A percentile compares a stretch with the other conserved stretches of the same genome.
Conservation (phyloP, 1,140 invertebrate species). For the Pseudomyrmex cubaensis region DNA sequence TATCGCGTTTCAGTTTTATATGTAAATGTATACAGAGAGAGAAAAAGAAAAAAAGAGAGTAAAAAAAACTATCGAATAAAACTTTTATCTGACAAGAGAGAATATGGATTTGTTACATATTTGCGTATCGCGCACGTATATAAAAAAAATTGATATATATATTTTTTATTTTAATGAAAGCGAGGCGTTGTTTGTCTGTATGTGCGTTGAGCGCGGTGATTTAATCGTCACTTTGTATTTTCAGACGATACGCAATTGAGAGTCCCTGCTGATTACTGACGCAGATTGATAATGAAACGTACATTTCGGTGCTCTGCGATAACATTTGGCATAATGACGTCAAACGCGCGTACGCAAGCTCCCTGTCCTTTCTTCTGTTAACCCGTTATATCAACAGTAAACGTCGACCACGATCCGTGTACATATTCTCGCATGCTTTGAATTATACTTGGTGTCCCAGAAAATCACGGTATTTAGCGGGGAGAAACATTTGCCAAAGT, state of each 20-base stretch:
- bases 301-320: constrained; percentile 48
- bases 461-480: neutral
- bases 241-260: constrained; percentile 17
- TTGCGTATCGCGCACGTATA: no score
- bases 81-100: no score
- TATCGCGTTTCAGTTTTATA: no score
- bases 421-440: neutral
- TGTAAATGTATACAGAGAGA: no score
- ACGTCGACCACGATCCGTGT: constrained; percentile 6
- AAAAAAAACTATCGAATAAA: no score
- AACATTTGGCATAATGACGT: constrained; percentile 59
- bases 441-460: neutral
- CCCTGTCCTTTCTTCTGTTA: constrained; percentile 14
- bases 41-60: no score
- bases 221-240: constrained; percentile 43
- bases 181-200: no score
- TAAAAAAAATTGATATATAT: no score
- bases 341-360: constrained; percentile 33
- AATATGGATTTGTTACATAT: no score
- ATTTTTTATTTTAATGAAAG: neutral
- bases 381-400: constrained; percentile 9
- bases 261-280: constrained; percentile 10
- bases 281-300: constrained; percentile 34
- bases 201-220: no score
- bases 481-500: constrained; percentile 1